Base-by-base conservation (phyloP, 2,888 invertebrate genomes). In the Sarcophaga carnaria region DNA sequence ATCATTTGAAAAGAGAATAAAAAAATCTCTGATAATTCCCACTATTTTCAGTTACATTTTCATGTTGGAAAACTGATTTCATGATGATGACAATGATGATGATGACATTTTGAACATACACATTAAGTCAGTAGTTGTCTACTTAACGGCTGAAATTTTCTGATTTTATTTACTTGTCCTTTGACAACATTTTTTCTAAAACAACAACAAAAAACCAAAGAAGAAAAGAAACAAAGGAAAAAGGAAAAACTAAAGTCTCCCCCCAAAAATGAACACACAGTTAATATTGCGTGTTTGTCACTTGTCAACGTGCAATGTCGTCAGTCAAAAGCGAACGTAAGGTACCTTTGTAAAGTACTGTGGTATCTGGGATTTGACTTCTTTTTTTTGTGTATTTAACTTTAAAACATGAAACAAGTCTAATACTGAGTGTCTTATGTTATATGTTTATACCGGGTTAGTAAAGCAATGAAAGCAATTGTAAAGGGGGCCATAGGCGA, bases 281-380 rank as follows among this genome's bases (percentile, higher is more conserved):
- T 87, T 82, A 82, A 84, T 87, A 87, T 87, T 84, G 87, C 87
- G 84, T 84, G 84, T 87, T 87, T 87, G 87, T 87, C 87, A 87
- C 79, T 87, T 87, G 87, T 87, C 87, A 84, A 82, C 84, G 79
- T 76, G 49, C 76, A 84, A 84, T 84, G 87, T 87, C 81, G 87
- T 87, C 87, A 83, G 80, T 87, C 87, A 80, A 79, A 14, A 27
- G 72, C 49, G 49, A 78, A 78, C 72, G 67, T 83, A 66, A 59
- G 37, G 63, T 25, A 54, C 17, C 17, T 54, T 54, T 17, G 67
- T 45, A 67, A 45, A 11, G 67, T 45, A 45, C 45, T 67, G n/a
- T 67, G 11, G 11, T 49, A 20, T 25, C 66, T 62, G 22, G 14
- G 10, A 62, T 62, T 20, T 62, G 14, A 62, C 47, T 62, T 77